Base-by-base conservation (phyloP, 1,140 invertebrate species). In the Cotesia glomerata region DNA sequence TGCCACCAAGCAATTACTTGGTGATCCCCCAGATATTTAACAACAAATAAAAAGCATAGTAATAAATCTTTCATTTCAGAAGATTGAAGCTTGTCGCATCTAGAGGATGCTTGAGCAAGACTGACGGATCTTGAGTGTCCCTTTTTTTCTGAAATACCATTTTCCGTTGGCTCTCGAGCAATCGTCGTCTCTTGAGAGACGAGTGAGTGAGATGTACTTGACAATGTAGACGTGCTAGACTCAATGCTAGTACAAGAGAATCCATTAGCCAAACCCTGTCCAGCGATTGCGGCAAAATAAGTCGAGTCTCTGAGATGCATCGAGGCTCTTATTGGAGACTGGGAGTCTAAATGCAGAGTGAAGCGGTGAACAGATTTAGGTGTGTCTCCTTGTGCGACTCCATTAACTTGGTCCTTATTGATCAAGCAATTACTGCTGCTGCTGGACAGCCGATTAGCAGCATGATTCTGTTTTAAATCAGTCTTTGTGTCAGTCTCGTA, bases 1-100 rank as follows among this genome's bases (percentile, higher is more conserved):
- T 93, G 93, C 94, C 96, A 97, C 95, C 95, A 97, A 7, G 92
- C 91, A 14, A 97, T 90, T n/a, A 97, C 88, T 77, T 95, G 92
- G 75, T 96, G 94, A 81, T 97, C 95, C 35, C 93, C 92, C 61
- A 97, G 82, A 86, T 97, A 93, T 84, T 97, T 97, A 32, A 98
- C 88, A 58, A 98, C 92, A 87, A 97, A 97, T 14, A 98, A 86
- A 82, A 97, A 96, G 81, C 95, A 95, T 1, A 98, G 84, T 13
- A 99, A 88, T 14, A 98, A 88, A 86, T 99, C 97, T 81, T 94
- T 94, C 36, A 95, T 91, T 88, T 97, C 95, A 0, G 76, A 82
- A 0, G 84, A 74, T 63, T 89, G 91, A n/a, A 96, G 88, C 85
- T 94, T 95, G 83, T 97, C 95, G 78, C 90, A 92, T 75, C 88